Base-by-base conservation (phyloP, 2,888 invertebrate species). In the Brachypterus glaber region DNA sequence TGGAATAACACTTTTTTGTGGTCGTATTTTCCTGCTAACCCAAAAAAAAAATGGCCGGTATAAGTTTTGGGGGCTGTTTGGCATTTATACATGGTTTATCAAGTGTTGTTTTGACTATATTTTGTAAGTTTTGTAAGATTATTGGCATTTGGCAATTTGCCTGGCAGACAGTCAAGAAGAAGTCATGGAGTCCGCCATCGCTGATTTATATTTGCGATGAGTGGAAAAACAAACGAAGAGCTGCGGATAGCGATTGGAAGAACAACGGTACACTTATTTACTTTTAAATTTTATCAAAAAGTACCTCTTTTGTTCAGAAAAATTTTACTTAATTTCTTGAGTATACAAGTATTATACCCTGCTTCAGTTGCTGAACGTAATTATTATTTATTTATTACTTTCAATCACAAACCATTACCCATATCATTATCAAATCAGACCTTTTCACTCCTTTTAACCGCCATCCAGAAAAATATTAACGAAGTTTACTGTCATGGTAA, bases 61-160 rank as follows among this genome's bases (percentile, higher is more conserved):
- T n/a, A n/a, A n/a, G n/a, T n/a, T n/a, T n/a, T 27, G 12, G 27
- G 39, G 46, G 48, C 46, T 44, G 52, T 51, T 50, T 46, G 55
- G 60, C 63, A 57, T 55, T 58, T 63, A 62, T 64, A 63, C 63
- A 63, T 63, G 63, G 64, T 63, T 63, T 55, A 32, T 36, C 45
- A 52, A 64, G 61, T 64, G 61, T 63, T 63, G 62, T 64, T 63
- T 58, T 65, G 63, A 64, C 63, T 63, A 64, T 60, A 63, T 63
- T 64, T 64, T 65, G 58, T 62, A 60, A 63, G 62, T 63, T 65
- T 62, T 62, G 62, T 62, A 63, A 63, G 62, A 62, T 60, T 61
- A 58, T 62, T 63, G 62, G 63, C 65, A 60, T 45, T 46, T 27
- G 27, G 27, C 27, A 27, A 27, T 55, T n/a, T 27, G 27, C 27